Evolutionary conservation across 2,888 invertebrate species (phyloP), one percentile per base, ranked within the genome.

Genomic region (Nezara viridula): DNA sequence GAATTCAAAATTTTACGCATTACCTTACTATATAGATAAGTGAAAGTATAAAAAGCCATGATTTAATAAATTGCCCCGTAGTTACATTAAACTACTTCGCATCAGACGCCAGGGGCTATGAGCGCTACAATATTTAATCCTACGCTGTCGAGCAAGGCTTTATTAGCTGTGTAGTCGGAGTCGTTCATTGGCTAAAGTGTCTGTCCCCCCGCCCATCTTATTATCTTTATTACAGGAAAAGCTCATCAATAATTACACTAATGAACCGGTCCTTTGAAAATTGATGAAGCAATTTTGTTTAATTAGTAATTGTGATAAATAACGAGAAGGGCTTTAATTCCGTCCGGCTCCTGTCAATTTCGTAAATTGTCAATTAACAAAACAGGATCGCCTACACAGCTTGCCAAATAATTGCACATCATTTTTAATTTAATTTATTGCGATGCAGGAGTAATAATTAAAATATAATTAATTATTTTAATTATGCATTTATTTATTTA

Each of bases 261-360:
- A 73, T 73, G 66, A 73, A 37, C 37, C 66, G 37, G 32, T 4
- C 37, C 66, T 73, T 73, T 73, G 66, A 73, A 73, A 73, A 73
- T 73, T 73, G 66, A 73, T 73, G 66, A 73, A 73, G 66, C 66
- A 37, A 73, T 73, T 73, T 73, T 32, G 66, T 73, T 73, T 73
- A 73, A 73, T 73, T 73, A 21, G 66, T 73, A 73, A 73, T 73
- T 73, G 66, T 73, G 32, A 73, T 73, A 73, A 73, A 37, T 73
- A 73, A 73, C 66, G 32, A 2, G 2, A 9, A 21, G 32, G 37
- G 1, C 16, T 19, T 37, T 73, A 37, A 73, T 73, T 37, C 66
- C 37, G 32, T 73, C 32, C 32, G 32, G 66, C 32, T 32, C 24
- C 66, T 73, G 66, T 73, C 66, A 73, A 37, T 37, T 73, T 32